phyloP scores from a whole-genome alignment of 2,888 invertebrate species.

The Macrosiphum euphorbiae region DNA sequence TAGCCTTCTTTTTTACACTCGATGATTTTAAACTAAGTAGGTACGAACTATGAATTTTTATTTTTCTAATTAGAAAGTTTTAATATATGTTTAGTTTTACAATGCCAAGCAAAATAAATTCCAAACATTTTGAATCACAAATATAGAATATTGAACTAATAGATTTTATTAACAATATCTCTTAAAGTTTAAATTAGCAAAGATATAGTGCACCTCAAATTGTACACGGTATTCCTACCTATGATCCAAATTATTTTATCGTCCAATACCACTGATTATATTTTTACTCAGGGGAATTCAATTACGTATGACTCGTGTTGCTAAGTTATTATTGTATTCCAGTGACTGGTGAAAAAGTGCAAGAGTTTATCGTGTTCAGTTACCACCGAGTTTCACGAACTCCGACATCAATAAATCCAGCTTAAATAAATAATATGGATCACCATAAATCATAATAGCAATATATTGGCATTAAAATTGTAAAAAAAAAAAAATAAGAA shows the following conservation, averaged over 20 bases:
- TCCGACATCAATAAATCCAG: conserved; percentile 57
- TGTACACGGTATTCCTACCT: not conserved
- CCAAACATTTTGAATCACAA: not conserved
- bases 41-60: not conserved
- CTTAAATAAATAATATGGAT: conserved; percentile 63
- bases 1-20: not conserved
- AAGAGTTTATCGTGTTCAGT: conserved; percentile 44
- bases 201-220: not conserved
- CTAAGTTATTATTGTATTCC: conserved; percentile 36
- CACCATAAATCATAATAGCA: conserved; percentile 62
- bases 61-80: not conserved
- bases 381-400: not conserved
- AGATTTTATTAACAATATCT: not conserved
- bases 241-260: not conserved
- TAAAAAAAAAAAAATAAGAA: conserved; percentile 21
- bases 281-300: not conserved
- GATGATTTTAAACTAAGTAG: not conserved
- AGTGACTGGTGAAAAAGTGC: not conserved
- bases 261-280: not conserved
- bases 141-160: not conserved
- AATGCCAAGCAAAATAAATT: not conserved
- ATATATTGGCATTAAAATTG: conserved; percentile 60
- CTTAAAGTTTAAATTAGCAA: not conserved
- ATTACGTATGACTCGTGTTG: not conserved
- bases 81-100: not conserved